Percentiles rank a stretch among this genome's conserved stretches.
phyloP scores from a whole-genome alignment of 2,888 invertebrate species.

The Selenia dentaria region DNA sequence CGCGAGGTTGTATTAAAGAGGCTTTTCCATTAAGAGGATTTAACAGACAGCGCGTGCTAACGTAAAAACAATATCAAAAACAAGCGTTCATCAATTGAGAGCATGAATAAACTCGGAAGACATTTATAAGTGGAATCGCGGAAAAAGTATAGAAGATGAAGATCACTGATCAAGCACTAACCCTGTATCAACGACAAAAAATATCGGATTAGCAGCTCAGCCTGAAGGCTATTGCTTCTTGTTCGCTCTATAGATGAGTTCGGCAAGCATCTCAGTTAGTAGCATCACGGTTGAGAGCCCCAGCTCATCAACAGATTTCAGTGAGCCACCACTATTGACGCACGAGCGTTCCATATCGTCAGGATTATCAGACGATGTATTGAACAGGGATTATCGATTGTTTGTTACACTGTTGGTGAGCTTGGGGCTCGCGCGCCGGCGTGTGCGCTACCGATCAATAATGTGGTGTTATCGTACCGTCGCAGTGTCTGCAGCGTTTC shows the following conservation, averaged over 20 bases:
- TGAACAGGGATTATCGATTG: constrained; percentile 30
- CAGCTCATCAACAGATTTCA: constrained; percentile 12
- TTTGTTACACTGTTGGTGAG: constrained; percentile 30
- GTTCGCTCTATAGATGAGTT: neutral
- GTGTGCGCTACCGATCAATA: constrained; percentile 42
- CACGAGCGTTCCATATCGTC: constrained; percentile 1
- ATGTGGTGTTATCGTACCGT: constrained; percentile 86
- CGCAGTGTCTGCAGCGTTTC: constrained; percentile 96
- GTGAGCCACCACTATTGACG: constrained; percentile 4
- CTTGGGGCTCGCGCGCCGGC: constrained; percentile 30
- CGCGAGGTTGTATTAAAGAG: no score
- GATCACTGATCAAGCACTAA: no score
- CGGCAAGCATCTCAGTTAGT: constrained; percentile 10
- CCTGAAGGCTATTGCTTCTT: neutral
- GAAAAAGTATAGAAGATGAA: no score
- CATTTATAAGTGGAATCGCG: no score
- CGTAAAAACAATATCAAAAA: no score
- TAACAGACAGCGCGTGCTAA: no score
- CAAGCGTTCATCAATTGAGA: no score
- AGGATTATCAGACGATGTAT: constrained; percentile 37
- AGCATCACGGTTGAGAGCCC: constrained; percentile 1
- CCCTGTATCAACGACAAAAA: no score
- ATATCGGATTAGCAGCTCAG: neutral
- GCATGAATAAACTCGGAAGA: no score
- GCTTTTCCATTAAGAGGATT: no score